Conservation (phyloP, 2,113 vertebrate genomes). For the Enhydra lutris region DNA sequence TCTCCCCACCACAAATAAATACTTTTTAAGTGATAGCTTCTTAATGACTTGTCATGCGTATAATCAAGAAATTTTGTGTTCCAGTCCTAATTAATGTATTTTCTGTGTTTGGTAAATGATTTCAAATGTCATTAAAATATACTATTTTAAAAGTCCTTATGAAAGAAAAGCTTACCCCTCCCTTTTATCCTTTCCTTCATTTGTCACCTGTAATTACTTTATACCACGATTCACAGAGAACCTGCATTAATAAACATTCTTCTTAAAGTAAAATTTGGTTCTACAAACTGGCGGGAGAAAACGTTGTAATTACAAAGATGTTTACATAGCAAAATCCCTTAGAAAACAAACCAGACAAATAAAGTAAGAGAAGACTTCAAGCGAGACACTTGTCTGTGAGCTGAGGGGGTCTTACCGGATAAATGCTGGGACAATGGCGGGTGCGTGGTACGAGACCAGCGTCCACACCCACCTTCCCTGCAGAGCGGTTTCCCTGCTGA, state of each 20-base stretch:
- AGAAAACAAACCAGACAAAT: background rate
- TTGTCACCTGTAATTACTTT: background rate
- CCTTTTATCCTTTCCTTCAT: background rate
- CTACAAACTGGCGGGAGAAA: background rate
- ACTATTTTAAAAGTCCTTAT: background rate
- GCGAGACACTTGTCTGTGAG: fast-evolving
- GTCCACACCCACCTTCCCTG: fast-evolving
- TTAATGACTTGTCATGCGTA: too few species aligned
- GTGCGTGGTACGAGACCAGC: fast-evolving
- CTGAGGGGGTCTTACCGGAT: fast-evolving
- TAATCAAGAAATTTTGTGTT: background rate
- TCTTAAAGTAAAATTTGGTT: background rate
- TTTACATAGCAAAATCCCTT: too few species aligned
- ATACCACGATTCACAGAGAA: fast-evolving
- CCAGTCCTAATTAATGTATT: background rate
- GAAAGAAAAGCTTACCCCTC: background rate
- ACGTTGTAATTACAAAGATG: background rate
- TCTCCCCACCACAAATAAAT: too few species aligned
- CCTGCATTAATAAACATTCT: background rate
- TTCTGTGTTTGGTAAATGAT: background rate
- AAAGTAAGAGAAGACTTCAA: background rate
- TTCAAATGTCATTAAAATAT: background rate
- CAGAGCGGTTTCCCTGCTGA: background rate
- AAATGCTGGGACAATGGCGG: fast-evolving
- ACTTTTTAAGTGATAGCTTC: background rate